phyloP scores from a whole-genome alignment of 2,113 vertebrate genomes.

The Macheiramphus alcinus region DNA sequence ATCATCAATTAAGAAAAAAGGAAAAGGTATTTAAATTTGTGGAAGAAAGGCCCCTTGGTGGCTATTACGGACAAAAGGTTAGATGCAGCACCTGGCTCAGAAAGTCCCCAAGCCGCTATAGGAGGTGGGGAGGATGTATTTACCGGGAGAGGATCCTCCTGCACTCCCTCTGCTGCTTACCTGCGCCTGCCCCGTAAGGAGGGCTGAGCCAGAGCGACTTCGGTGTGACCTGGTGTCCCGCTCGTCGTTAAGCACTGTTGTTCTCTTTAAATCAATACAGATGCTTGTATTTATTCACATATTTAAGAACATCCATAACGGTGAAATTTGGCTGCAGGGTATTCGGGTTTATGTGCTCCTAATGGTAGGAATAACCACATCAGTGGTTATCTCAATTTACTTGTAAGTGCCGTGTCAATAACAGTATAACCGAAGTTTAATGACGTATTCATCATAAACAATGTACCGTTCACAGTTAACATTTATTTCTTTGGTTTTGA shows the following conservation, averaged over 20 bases:
- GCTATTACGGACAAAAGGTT: neutral
- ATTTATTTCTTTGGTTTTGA: neutral
- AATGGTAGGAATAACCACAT: neutral
- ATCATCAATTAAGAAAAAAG: neutral
- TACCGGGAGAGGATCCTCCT: neutral
- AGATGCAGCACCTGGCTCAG: neutral
- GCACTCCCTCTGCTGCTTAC: too few relatives aligned
- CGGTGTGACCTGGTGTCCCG: neutral
- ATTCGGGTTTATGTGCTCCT: neutral
- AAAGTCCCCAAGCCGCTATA: neutral
- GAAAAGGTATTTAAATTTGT: neutral
- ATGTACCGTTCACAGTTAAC: neutral
- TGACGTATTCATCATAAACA: neutral
- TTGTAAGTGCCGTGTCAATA: accelerated
- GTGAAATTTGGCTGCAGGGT: neutral
- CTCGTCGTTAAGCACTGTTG: too few relatives aligned
- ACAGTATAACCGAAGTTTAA: neutral
- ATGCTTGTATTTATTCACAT: neutral
- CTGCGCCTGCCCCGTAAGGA: accelerated
- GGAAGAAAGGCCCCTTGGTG: neutral
- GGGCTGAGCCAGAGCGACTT: neutral
- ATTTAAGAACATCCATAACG: accelerated
- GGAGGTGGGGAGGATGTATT: neutral
- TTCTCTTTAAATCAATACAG: neutral
- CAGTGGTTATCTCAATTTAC: neutral